Base-by-base conservation (phyloP, 2,888 invertebrate species). In the Chrysomela aeneicollis region DNA sequence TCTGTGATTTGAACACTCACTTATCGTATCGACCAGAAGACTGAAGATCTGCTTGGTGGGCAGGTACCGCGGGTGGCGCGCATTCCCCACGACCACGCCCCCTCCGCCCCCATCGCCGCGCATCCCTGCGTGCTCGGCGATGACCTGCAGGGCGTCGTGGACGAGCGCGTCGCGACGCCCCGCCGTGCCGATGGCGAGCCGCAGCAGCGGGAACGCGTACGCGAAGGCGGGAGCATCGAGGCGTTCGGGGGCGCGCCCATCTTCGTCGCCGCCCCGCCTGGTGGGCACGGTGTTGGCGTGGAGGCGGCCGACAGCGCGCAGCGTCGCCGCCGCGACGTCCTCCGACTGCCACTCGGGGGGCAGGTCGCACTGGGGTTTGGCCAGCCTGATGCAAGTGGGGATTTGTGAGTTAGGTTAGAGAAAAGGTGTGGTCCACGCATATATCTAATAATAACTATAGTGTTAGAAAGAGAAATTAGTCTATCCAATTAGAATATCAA, bases 1-100 rank as follows among this genome's bases (percentile, higher is more conserved):
- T n/a, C n/a, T n/a, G n/a, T n/a, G n/a, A n/a, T n/a, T n/a, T n/a
- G n/a, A n/a, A 17, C 1, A 80, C 87, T 85, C 79, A 87, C 90
- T 88, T 74, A 94, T 92, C 21, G 95, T 85, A 74, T 92, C 88
- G 63, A 95, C 87, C 42, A 97, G 85, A 59, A 95, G 83, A 51
- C 90, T 86, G 77, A 95, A 89, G 87, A 97, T 92, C 78, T 93
- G 90, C 75, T 89, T 87, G 37, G 92, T 86, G 3, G 97, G 97
- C 78, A 96, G 85, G 73, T 92, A 88, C 65, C 87, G 86, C 0
- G 96, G 95, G 81, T 92, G 89, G 74, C 88, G 86, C 61, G 87
- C 82, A 75, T 89, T n/a, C n/a, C n/a, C n/a, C n/a, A n/a, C n/a
- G n/a, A n/a, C 88, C 26, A 82, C 83, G 0, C 81, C 75, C 32